Base-by-base conservation (phyloP, 2,113 vertebrate species). In the Periophthalmus modestus region DNA sequence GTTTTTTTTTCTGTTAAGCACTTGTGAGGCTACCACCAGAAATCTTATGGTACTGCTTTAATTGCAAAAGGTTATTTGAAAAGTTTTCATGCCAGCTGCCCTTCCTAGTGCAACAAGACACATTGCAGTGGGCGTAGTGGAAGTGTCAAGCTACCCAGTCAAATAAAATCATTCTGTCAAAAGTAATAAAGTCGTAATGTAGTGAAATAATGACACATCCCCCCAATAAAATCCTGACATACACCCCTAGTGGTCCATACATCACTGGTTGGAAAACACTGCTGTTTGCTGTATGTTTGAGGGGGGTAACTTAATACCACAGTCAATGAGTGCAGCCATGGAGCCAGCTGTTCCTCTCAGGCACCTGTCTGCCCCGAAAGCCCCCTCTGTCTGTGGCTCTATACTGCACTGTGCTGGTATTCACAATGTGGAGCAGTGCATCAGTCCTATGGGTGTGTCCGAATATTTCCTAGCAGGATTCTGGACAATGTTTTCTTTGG, bases 341-440 rank as follows among this genome's bases (percentile, higher is more conserved):
- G 81, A 36, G 34, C 36, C 89, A 91, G 89, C 89, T 92, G 90
- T 75, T 90, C 76, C 61, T 50, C 54, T 71, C 77, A 48, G 55
- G 77, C 81, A 89, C 69, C 79, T 81, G 76, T 80, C 75, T 54
- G 18, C 28, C 66, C 66, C 14, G 1, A 76, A 0, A 2, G 23
- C 57, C 61, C 9, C 2, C 48, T 62, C 71, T 46, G 62, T 71
- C 36, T 18, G 33, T 7, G 24, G 47, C 18, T 21, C n/a, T 3
- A 71, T 23, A 59, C 39, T 43, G 12, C 3, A n/a, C 55, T 14
- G 55, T 23, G 55, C 55, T 24, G 55, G 65, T 48, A 68, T 24
- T 16, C 61, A 65, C 61, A 65, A 19, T 19, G 61, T 36, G 61
- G 34, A 23, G 57, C 23, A 59, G 57, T 28, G 21, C 57, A 59